A percentile compares a stretch with the other conserved stretches of the same genome.
Conservation (phyloP, 2,888 invertebrate species). For the Dascillus cervinus region DNA sequence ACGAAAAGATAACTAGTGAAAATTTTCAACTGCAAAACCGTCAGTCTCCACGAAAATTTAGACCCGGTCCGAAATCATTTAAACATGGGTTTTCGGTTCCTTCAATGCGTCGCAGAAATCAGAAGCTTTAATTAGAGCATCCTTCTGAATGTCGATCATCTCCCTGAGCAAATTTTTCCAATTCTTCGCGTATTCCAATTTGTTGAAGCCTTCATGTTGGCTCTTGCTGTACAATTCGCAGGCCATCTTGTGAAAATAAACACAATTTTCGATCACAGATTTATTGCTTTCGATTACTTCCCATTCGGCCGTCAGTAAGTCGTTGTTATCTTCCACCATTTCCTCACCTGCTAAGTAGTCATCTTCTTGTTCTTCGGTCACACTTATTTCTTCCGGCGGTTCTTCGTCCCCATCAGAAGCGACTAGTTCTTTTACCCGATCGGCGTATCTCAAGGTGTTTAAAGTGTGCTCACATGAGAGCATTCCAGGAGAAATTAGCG, state of each 20-base stretch:
- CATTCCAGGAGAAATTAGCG: slow-evolving; percentile 96
- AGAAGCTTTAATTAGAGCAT: slow-evolving; percentile 32
- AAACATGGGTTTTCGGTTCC: too few species aligned
- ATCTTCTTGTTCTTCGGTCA: slow-evolving; percentile 5
- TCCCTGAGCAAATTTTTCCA: slow-evolving; percentile 35
- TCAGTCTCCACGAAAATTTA: too few species aligned
- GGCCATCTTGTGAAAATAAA: slow-evolving; percentile 66
- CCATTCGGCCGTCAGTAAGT: slow-evolving; percentile 82
- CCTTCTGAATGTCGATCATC: slow-evolving; percentile 35
- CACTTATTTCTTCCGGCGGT: slow-evolving; percentile 2
- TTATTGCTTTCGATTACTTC: slow-evolving; percentile 88
- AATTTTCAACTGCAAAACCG: too few species aligned
- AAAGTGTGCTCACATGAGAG: slow-evolving; percentile 95
- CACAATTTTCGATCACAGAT: slow-evolving; percentile 64
- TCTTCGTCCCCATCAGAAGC: slow-evolving; percentile 26
- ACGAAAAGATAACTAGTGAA: too few species aligned
- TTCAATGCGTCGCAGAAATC: slow-evolving; percentile 31
- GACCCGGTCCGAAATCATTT: too few species aligned
- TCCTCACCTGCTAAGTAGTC: slow-evolving; percentile 14
- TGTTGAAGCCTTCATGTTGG: slow-evolving; percentile 87
- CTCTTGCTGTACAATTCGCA: slow-evolving; percentile 70
- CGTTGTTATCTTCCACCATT: slow-evolving; percentile 60
- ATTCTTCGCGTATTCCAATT: slow-evolving; percentile 45
- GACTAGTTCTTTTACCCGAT: slow-evolving; percentile 92
- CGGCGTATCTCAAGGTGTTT: slow-evolving; percentile 96